Base-by-base conservation (phyloP, 2,797 vertebrate species). In the Sarcophilus harrisii region DNA sequence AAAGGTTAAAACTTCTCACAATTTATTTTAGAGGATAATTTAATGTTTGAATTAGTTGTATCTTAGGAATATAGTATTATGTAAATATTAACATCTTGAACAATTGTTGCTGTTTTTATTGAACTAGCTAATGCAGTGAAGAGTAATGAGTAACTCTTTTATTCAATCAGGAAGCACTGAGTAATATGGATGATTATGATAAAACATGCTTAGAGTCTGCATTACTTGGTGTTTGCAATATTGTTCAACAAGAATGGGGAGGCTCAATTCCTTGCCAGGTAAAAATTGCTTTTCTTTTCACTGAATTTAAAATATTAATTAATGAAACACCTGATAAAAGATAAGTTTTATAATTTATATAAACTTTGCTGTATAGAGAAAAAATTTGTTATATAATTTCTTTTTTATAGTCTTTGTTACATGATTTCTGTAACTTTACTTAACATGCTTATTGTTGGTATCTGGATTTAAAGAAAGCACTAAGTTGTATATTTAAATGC, bases 241-340 rank as follows among this genome's bases (percentile, higher is more conserved):
- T 99, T 18, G 99, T 99, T 28, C 99, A 99, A 97, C 99, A 99
- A 97, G 99, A 99, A 96, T 99, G 99, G 99, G 99, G 99, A 0
- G 99, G 99, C 93, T 98, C 99, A 4, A 99, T 99, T 98, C 99
- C 99, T 89, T 99, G 99, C 98, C 99, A 99, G 99, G 99, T 99
- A 98, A 98, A 0, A 49, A 30, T 97, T 87, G 49, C 66, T 95
- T 91, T 81, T 94, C n/a, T 29, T 93, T 91, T 28, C 92, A 49
- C 55, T 92, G 27, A 95, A 49, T 92, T 94, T 92, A 87, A 91
- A 57, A 49, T 1, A 5, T 90, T 91, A 92, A 49, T 62, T 91
- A 11, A 93, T 32, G 45, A 95, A 93, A 29, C 58, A 66, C 95
- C 27, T 90, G 45, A 94, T 90, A 95, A 54, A 92, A 38, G 90